Evolutionary conservation across 2,113 vertebrate species (phyloP).

Genomic region (Smithornis capensis): DNA sequence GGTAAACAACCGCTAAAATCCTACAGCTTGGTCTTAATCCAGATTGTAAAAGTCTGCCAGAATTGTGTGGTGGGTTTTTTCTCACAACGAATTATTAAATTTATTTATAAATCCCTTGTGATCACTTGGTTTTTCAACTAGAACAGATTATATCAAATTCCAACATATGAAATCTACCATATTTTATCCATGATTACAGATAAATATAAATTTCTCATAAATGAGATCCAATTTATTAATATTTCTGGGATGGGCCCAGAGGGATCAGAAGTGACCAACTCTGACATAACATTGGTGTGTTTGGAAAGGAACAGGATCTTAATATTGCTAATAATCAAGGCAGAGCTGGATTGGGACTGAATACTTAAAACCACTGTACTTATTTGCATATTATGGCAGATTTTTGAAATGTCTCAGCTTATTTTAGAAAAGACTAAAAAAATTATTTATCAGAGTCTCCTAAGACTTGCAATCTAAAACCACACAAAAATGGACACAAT

Average conservation of each 20-base stretch:
- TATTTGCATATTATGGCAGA: not conserved
- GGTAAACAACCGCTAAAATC: not conserved
- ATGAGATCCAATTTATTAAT: not conserved
- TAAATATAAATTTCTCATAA: not conserved
- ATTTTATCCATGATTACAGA: not conserved
- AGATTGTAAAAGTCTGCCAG: not conserved
- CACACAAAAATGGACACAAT: not conserved
- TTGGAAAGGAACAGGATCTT: not conserved
- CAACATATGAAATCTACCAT: not conserved
- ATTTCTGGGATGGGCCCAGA: not conserved
- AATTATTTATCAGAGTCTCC: not conserved
- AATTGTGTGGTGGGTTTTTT: rapidly evolving
- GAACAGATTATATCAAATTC: not conserved
- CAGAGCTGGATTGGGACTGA: not conserved
- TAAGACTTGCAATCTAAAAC: not conserved
- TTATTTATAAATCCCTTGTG: not conserved
- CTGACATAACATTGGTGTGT: not conserved
- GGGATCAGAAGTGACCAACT: not conserved
- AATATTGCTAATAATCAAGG: not conserved
- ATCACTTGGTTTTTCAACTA: not conserved
- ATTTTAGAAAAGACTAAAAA: not conserved
- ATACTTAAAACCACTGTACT: not conserved
- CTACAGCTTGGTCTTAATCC: rapidly evolving
- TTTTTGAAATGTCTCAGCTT: not conserved
- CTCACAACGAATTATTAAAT: not conserved